Base-by-base conservation (phyloP, 2,888 invertebrate species). In the Cyclophora albipunctata region DNA sequence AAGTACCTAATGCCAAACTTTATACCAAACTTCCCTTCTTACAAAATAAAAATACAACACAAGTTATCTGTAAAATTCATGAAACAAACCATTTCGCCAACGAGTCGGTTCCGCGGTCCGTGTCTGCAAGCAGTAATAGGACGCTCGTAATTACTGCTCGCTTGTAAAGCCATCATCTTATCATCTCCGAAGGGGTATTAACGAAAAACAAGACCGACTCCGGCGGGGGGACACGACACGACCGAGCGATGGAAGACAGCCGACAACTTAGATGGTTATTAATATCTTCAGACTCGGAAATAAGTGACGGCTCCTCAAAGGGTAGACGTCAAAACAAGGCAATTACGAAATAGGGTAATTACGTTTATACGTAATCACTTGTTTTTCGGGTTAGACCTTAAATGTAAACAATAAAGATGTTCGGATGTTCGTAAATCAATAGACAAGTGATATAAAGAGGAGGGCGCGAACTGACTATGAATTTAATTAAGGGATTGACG, bases 81-180 rank as follows among this genome's bases (percentile, higher is more conserved):
- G 55, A 68, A 69, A 72, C 71, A 70, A 73, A 74, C 71, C 67
- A 67, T 61, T 64, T 60, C 58, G 60, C 69, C 71, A 73, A 73
- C 74, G 75, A 73, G 67, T 69, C 63, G 65, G 68, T 75, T 73
- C 71, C 66, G 66, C 64, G 61, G 57, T 57, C 48, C 55, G 65
- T 63, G 67, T 65, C 73, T 68, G 64, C 71, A 69, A 66, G 72
- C 74, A 69, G 81, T 84, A 84, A 84, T 84, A 84, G 81, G 81
- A 78, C 75, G 75, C 71, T 69, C 75, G 77, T 86, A 84, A 85
- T 87, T 86, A 86, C 84, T 80, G 79, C 76, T 81, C 81, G 80
- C 84, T 84, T 84, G 81, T 84, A 83, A 85, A 84, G 81, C 81
- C 82, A 85, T 84, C 84, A 84, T 85, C 84, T 87, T 84, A 84